phyloP scores from a whole-genome alignment of 2,888 invertebrate species.

The Cenopis cana region DNA sequence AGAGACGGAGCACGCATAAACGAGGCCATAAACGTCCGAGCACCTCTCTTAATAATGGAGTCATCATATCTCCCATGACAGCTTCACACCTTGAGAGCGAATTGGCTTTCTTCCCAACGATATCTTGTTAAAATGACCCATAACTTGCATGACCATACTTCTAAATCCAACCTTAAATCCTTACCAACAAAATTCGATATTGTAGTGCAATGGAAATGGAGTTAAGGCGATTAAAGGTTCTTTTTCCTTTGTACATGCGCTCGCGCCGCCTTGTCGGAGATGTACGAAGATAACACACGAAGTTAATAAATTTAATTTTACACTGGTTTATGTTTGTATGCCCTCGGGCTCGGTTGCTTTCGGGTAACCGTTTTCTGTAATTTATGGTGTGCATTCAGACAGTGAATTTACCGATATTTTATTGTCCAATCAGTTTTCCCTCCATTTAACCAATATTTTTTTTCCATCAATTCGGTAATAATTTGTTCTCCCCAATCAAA shows the following conservation, averaged over 20 bases:
- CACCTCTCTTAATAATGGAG: conserved; percentile 78
- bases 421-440: conserved; percentile 14
- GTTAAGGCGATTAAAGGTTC: conserved; percentile 46
- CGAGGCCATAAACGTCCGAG: conserved; percentile 37
- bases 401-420: neutral
- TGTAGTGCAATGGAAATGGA: neutral
- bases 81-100: conserved; percentile 83
- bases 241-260: conserved; percentile 61
- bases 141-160: neutral
- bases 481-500: neutral
- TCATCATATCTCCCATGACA: conserved; percentile 81
- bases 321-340: conserved; percentile 37
- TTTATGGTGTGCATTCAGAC: conserved; percentile 10
- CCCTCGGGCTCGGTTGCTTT: conserved; percentile 15
- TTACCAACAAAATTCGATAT: neutral
- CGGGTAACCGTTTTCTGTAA: conserved; percentile 30
- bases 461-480: neutral
- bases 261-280: conserved; percentile 35
- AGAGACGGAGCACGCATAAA: conserved; percentile 24
- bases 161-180: neutral
- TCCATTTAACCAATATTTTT: neutral
- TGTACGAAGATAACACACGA: conserved; percentile 43
- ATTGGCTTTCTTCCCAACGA: conserved; percentile 70
- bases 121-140: conserved; percentile 60
- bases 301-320: conserved; percentile 41